Percentiles rank a stretch among this genome's conserved stretches.
These are phyloP conservation scores for Odontothrips loti DNA, from an alignment of 2,888 invertebrate genomes.

Conservation along the genomic window DNA sequence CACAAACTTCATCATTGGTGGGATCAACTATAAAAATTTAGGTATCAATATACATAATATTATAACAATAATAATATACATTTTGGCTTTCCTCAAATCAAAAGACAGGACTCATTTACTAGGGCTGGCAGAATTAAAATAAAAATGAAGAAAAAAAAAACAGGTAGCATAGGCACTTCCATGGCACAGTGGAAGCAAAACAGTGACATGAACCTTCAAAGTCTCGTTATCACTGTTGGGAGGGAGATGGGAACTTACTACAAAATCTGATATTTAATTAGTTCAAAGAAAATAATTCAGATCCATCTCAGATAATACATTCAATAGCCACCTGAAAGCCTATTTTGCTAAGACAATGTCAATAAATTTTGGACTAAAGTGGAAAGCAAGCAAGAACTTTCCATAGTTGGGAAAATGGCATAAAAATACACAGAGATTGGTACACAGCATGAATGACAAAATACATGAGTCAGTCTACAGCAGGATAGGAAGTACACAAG, in stretches of 20 bases:
- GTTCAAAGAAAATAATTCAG: too few relatives aligned
- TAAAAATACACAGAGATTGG: not conserved
- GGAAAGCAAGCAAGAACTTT: not conserved
- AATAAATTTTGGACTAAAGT: too few relatives aligned
- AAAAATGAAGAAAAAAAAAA: not conserved
- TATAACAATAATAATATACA: conserved; percentile 1
- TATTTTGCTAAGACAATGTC: too few relatives aligned
- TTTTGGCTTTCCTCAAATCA: not conserved
- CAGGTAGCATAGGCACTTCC: not conserved
- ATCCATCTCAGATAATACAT: too few relatives aligned
- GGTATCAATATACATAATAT: not conserved
- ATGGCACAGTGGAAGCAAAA: not conserved
- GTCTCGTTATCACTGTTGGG: too few relatives aligned
- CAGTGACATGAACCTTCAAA: not conserved
- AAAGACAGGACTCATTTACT: too few relatives aligned
- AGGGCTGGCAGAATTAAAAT: not conserved
- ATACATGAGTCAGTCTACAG: conserved; percentile 16
- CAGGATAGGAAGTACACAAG: conserved; percentile 14
- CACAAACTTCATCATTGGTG: conserved; percentile 1
- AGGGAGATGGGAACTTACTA: not conserved
- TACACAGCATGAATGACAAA: not conserved
- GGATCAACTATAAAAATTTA: not conserved
- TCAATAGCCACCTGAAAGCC: too few relatives aligned
- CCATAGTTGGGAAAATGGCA: not conserved
- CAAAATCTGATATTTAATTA: too few relatives aligned